Conservation (phyloP, 2,113 vertebrate genomes). For the Gambusia holbrooki region DNA sequence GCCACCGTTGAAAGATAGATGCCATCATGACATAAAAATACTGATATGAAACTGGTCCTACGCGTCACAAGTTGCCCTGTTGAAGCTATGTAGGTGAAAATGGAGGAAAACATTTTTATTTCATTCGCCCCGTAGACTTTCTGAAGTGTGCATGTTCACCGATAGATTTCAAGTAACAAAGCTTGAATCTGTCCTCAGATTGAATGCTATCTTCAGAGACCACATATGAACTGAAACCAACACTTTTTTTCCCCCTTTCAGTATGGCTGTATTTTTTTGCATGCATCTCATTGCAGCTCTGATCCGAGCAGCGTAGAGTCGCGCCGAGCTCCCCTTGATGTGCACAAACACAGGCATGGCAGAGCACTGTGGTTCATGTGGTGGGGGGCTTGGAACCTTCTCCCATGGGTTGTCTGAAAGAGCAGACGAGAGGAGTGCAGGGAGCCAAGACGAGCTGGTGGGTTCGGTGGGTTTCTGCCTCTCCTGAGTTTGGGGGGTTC, state of each 20-base stretch:
- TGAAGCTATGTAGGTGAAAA: too few species aligned
- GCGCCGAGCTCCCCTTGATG: slow-evolving; percentile 41
- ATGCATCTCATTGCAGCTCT: slow-evolving; percentile 35
- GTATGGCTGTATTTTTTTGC: slow-evolving; percentile 25
- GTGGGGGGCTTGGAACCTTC: slow-evolving; percentile 62
- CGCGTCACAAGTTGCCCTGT: too few species aligned
- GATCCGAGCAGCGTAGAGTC: background rate
- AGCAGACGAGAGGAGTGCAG: slow-evolving; percentile 58
- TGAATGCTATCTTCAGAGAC: slow-evolving; percentile 53
- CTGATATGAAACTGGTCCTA: too few species aligned
- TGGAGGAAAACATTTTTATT: background rate
- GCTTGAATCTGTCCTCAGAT: slow-evolving; percentile 51
- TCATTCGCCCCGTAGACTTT: background rate
- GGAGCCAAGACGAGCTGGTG: slow-evolving; percentile 62
- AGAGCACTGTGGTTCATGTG: slow-evolving; percentile 68
- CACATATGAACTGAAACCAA: slow-evolving; percentile 27
- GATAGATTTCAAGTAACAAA: background rate
- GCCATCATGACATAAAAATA: background rate
- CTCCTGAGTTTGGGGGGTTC: slow-evolving; percentile 36
- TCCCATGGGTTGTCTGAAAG: slow-evolving; percentile 59
- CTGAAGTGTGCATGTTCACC: background rate
- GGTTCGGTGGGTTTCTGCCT: slow-evolving; percentile 71
- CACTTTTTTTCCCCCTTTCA: background rate
- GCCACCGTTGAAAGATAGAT: background rate
- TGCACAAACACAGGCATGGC: slow-evolving; percentile 44